Base-by-base conservation (phyloP, 1,140 invertebrate genomes). In the Telenomus remus region DNA sequence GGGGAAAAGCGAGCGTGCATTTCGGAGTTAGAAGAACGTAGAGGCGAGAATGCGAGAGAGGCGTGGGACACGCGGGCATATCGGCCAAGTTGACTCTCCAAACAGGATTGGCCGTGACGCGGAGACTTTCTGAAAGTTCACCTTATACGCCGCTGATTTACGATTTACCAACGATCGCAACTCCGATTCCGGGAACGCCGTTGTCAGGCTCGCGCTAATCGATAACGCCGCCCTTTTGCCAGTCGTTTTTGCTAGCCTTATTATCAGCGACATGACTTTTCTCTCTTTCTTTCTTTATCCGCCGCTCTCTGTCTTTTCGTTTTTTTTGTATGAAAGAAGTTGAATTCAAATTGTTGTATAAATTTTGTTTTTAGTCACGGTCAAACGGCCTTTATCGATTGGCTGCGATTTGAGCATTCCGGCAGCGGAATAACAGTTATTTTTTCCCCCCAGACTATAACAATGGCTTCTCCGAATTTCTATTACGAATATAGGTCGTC, bases 141-240 rank as follows among this genome's bases (percentile, higher is more conserved):
- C 66, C 61, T 71, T 71, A 71, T 61, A 66, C 57, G 53, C 53
- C 19, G 66, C 63, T 77, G 75, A 77, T 74, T 78, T 74, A 74
- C 70, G 70, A 74, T 78, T 78, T 74, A 70, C 70, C 47, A 74
- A 74, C 66, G 71, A 78, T 75, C 71, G 65, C 65, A 71, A 75
- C 54, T 78, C 54, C 61, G 68, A 74, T 75, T 75, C 64, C 60
- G 60, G 48, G 64, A 69, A 78, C 76, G 76, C 59, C 64, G 72
- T 78, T 69, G 76, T 78, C 76, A 73, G 69, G 76, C 65, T 51
- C 61, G 56, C 51, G 70, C 60, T 65, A 70, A 78, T 75, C 71
- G 76, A 71, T 71, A 74, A 65, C 51, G 57, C 48, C 16, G 50
- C 50, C 55, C 50, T 61, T 55, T 54, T 11, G 19, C 49, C 35